phyloP scores from a whole-genome alignment of 2,797 vertebrate species.

The Danio choprae region DNA sequence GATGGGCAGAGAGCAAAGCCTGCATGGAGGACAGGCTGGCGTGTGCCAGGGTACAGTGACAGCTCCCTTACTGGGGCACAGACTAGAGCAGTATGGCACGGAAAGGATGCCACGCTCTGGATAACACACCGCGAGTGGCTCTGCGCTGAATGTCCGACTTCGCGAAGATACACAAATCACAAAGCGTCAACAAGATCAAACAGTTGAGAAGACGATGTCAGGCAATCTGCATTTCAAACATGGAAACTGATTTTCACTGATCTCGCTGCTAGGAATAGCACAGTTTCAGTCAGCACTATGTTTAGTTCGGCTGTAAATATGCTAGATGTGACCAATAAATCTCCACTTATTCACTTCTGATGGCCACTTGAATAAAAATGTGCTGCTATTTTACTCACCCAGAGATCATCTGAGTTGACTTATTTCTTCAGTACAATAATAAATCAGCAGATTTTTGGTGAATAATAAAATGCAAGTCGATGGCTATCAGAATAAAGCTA shows the following conservation, averaged over 20 bases:
- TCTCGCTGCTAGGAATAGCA: constrained; percentile 55
- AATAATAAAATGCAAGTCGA: too few relatives aligned
- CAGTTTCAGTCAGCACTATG: constrained; percentile 70
- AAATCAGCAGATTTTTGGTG: too few relatives aligned
- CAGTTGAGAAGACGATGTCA: constrained; percentile 49
- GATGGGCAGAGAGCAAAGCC: constrained; percentile 61
- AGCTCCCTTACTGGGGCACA: constrained; percentile 62
- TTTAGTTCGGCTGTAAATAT: constrained; percentile 19
- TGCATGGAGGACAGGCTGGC: constrained; percentile 60
- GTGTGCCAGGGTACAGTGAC: constrained; percentile 62
- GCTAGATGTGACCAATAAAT: constrained; percentile 13
- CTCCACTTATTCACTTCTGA: not conserved
- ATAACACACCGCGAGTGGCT: constrained; percentile 54
- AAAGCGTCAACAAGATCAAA: constrained; percentile 59
- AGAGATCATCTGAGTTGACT: too few relatives aligned
- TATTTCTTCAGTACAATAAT: too few relatives aligned
- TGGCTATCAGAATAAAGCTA: too few relatives aligned
- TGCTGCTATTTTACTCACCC: too few relatives aligned
- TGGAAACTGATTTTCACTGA: constrained; percentile 29
- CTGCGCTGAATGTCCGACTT: constrained; percentile 46
- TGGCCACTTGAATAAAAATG: not conserved
- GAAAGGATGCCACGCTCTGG: constrained; percentile 62
- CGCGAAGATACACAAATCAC: constrained; percentile 40
- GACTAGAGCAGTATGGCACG: constrained; percentile 56
- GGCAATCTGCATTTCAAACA: constrained; percentile 46